Percentiles rank a stretch among this genome's conserved stretches.
phyloP scores from a whole-genome alignment of 2,113 vertebrate species.

The Lasiurus borealis region DNA sequence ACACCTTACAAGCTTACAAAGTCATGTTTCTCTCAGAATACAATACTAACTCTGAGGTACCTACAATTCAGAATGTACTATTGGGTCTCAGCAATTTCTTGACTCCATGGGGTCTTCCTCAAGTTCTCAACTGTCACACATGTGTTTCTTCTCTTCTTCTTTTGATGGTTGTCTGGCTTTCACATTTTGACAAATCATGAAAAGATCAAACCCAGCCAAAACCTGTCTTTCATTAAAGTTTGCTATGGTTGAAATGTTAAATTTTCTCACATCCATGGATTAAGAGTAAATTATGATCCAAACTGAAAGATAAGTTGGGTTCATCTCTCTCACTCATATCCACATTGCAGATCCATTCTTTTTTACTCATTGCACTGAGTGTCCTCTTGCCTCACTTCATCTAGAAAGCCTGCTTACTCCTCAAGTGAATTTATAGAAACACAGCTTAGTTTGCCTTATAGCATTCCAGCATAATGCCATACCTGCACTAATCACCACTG shows the following conservation, averaged over 20 bases:
- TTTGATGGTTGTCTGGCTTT: constrained; percentile 55
- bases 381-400: neutral
- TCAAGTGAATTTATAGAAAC: neutral
- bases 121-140: neutral
- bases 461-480: neutral
- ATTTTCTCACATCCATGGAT: constrained; percentile 27
- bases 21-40: neutral
- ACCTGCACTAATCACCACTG: neutral
- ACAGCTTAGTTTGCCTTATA: constrained; percentile 7
- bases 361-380: too few relatives aligned
- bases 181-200: constrained; percentile 64
- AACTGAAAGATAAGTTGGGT: neutral
- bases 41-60: neutral
- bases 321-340: neutral
- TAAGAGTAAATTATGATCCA: constrained; percentile 45
- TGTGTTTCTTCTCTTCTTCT: constrained; percentile 48
- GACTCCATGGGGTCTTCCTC: neutral
- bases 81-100: neutral
- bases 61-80: neutral
- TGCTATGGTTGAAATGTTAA: constrained; percentile 45
- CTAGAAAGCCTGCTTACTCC: neutral
- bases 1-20: neutral
- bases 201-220: constrained; percentile 56
- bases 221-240: constrained; percentile 63
- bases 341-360: neutral